A percentile compares a stretch with the other conserved stretches of the same genome.
Conservation (phyloP, 2,113 vertebrate species). For the Mesocricetus auratus region DNA sequence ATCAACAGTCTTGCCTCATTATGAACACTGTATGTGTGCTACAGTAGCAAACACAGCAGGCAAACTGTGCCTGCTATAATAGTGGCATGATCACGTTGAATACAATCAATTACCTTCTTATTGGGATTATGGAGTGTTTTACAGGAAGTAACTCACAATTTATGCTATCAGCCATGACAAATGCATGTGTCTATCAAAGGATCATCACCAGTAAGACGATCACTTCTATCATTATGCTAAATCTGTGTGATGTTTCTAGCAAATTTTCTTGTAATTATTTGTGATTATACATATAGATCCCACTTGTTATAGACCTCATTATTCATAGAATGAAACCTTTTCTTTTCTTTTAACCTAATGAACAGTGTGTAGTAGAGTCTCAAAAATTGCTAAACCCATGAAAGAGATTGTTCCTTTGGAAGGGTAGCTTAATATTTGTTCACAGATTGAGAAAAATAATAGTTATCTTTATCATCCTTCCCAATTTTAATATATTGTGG, state of each 20-base stretch:
- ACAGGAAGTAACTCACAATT: neutral
- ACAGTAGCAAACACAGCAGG: neutral
- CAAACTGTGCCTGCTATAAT: neutral
- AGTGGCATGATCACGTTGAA: neutral
- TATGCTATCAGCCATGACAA: neutral
- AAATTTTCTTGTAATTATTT: neutral
- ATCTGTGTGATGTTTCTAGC: neutral
- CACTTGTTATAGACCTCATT: neutral
- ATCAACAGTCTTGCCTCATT: neutral
- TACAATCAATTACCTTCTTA: neutral
- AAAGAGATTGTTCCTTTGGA: no score
- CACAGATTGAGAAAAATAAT: neutral
- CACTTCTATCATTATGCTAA: neutral
- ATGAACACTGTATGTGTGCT: neutral
- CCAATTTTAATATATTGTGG: neutral
- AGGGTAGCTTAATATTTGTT: no score
- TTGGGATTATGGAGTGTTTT: neutral
- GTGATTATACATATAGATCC: neutral
- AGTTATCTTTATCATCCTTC: neutral
- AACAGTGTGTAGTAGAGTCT: neutral
- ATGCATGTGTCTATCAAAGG: neutral
- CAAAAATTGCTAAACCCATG: neutral
- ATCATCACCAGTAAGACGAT: neutral
- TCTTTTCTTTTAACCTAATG: neutral
- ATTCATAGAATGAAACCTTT: neutral